Evolutionary conservation across 2,888 invertebrate genomes (phyloP).

Genomic region (Tupiocoris notatus): DNA sequence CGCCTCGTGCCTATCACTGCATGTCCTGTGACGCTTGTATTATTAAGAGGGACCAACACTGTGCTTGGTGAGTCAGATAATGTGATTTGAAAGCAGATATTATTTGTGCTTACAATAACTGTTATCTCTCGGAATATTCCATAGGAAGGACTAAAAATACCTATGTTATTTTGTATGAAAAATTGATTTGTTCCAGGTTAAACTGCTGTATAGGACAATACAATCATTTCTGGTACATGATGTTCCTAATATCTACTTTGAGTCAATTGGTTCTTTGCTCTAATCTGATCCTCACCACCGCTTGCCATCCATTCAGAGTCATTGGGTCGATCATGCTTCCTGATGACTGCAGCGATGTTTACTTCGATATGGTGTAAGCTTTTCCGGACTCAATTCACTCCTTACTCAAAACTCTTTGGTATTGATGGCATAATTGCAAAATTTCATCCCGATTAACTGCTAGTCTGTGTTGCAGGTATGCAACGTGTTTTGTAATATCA

Average conservation of each 20-base stretch:
- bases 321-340: constrained; percentile 71
- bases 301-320: constrained; percentile 75
- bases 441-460: constrained; percentile 24
- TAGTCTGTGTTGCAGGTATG: constrained; percentile 56
- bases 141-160: too few relatives aligned
- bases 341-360: constrained; percentile 81
- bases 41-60: constrained; percentile 73
- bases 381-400: too few relatives aligned
- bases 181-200: constrained; percentile 66
- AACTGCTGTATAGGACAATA: constrained; percentile 79
- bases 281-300: constrained; percentile 79
- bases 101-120: too few relatives aligned
- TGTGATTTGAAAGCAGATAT: background rate
- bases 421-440: background rate
- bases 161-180: too few relatives aligned
- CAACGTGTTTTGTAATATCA: constrained; percentile 61
- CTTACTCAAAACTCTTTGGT: too few relatives aligned
- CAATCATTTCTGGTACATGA: constrained; percentile 74
- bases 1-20: constrained; percentile 76
- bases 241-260: constrained; percentile 66
- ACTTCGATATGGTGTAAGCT: constrained; percentile 71
- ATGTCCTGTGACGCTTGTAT: constrained; percentile 79
- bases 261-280: constrained; percentile 70
- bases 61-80: constrained; percentile 65
- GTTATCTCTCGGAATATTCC: too few relatives aligned